These are phyloP conservation scores for Venustoraphidia nigricollis DNA, from an alignment of 2,888 invertebrate genomes.

Conservation along the genomic window DNA sequence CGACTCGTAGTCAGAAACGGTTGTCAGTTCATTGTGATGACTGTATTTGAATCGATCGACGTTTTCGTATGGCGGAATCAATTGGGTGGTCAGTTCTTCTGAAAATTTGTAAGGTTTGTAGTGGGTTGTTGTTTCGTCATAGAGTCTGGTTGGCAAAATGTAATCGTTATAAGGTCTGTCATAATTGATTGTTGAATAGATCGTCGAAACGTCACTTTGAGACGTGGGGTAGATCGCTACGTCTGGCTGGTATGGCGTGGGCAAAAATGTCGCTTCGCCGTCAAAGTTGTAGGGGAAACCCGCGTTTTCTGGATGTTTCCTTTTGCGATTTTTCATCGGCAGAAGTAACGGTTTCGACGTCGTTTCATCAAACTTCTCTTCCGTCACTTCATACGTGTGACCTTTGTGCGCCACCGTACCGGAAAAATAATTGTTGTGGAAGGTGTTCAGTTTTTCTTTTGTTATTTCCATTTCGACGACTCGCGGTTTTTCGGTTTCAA, in stretches of 20 bases:
- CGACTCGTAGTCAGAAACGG: background rate
- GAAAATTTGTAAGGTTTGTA: background rate
- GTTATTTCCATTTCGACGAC: slow-evolving; percentile 24
- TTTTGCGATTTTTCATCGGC: slow-evolving; percentile 7
- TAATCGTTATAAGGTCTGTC: background rate
- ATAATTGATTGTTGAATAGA: slow-evolving; percentile 17
- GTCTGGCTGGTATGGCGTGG: slow-evolving; percentile 25
- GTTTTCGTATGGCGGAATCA: background rate
- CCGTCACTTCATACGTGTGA: slow-evolving; percentile 28
- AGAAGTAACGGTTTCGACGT: slow-evolving; percentile 12
- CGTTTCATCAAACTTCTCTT: slow-evolving; percentile 18
- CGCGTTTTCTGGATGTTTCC: slow-evolving; percentile 3
- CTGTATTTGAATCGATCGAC: background rate
- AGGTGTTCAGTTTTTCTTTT: slow-evolving; percentile 26
- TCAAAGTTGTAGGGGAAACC: slow-evolving; percentile 1
- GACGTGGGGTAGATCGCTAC: slow-evolving; percentile 12
- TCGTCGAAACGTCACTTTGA: slow-evolving; percentile 24
- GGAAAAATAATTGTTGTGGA: slow-evolving; percentile 19
- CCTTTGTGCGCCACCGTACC: slow-evolving; percentile 5
- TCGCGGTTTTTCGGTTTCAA: slow-evolving; percentile 14
- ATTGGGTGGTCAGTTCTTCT: background rate
- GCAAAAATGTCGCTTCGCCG: slow-evolving; percentile 19
- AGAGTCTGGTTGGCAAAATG: background rate
- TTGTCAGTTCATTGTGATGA: slow-evolving; percentile 1
- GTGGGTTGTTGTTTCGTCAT: background rate